These are phyloP conservation scores for Drosophila mayaguana DNA, from an alignment of 2,888 invertebrate genomes.

Conservation along the genomic window DNA sequence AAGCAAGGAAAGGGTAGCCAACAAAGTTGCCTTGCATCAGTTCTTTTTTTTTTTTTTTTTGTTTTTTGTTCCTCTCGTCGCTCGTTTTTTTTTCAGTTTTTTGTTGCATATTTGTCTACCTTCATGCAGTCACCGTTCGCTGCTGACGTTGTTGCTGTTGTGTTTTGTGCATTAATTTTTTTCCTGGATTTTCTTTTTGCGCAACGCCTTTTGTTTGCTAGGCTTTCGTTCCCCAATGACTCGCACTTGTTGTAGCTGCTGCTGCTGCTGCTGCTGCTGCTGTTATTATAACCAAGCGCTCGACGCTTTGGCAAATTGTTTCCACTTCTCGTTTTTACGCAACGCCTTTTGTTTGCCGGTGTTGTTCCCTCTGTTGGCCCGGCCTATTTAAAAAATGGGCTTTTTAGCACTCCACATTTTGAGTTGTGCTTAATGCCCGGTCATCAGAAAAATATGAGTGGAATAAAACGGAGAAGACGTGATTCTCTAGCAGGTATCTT, in stretches of 20 bases:
- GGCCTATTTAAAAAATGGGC: conserved; percentile 58
- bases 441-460: conserved; percentile 35
- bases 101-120: conserved; percentile 68
- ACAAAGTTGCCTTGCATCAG: conserved; percentile 38
- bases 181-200: conserved; percentile 47
- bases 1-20: background rate
- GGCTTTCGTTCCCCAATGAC: conserved; percentile 57
- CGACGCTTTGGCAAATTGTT: conserved; percentile 78
- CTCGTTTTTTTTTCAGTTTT: conserved; percentile 20
- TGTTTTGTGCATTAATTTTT: conserved; percentile 61
- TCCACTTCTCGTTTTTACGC: conserved; percentile 70
- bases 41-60: conserved; percentile 43
- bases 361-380: conserved; percentile 5
- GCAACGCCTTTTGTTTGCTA: conserved; percentile 65
- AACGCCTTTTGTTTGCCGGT: conserved; percentile 50
- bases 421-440: conserved; percentile 38
- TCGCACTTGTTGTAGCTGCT: conserved; percentile 34
- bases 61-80: conserved; percentile 25
- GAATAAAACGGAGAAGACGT: background rate
- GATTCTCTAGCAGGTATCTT: conserved; percentile 22
- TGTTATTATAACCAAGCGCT: conserved; percentile 76
- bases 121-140: conserved; percentile 54
- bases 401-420: conserved; percentile 36
- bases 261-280: conserved; percentile 45
- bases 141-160: conserved; percentile 26